These are phyloP conservation scores for Priocnemis perturbator DNA, from an alignment of 2,888 invertebrate species.

Conservation along the genomic window DNA sequence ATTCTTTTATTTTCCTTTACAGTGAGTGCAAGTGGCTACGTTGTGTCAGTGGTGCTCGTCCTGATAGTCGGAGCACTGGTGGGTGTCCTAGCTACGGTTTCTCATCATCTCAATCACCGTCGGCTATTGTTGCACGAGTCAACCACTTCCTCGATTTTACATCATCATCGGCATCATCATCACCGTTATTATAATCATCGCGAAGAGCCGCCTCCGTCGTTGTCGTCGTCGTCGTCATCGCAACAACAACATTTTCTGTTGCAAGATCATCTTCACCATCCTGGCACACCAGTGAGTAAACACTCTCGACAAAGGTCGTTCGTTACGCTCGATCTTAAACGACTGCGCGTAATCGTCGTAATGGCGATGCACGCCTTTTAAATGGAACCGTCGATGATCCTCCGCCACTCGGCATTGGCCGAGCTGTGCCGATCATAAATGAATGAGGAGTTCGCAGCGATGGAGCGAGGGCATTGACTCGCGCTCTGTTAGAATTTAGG, in stretches of 20 bases:
- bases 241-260: conserved; percentile 64
- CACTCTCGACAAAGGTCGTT: too few relatives aligned
- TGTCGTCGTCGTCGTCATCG: conserved; percentile 47
- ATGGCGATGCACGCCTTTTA: too few relatives aligned
- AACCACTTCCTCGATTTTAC: conserved; percentile 73
- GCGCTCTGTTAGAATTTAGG: conserved; percentile 2
- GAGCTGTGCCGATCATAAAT: too few relatives aligned
- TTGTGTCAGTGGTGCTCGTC: conserved; percentile 70
- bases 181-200: conserved; percentile 54
- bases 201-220: conserved; percentile 47
- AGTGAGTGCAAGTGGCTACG: conserved; percentile 70
- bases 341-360: too few relatives aligned
- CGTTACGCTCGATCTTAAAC: too few relatives aligned
- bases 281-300: conserved; percentile 69
- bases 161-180: conserved; percentile 65
- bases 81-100: conserved; percentile 76
- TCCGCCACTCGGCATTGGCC: too few relatives aligned
- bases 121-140: conserved; percentile 78
- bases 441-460: too few relatives aligned
- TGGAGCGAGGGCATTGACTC: conserved; percentile 3
- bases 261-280: conserved; percentile 66
- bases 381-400: too few relatives aligned
- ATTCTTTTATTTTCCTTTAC: conserved; percentile 24
- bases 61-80: conserved; percentile 68
- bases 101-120: conserved; percentile 74